phyloP scores from a whole-genome alignment of 2,113 vertebrate genomes.

The Condylura cristata region DNA sequence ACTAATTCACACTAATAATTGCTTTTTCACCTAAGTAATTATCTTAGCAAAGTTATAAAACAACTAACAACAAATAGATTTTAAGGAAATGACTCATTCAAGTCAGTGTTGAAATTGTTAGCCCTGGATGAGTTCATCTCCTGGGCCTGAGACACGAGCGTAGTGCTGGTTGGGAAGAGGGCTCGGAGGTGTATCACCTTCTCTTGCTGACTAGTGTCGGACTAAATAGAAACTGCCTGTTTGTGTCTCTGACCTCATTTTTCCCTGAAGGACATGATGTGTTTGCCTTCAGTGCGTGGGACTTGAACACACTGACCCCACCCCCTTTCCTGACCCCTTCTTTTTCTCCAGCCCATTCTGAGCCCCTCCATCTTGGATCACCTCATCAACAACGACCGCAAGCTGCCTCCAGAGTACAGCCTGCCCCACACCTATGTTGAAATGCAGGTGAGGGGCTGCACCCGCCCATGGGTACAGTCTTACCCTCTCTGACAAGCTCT shows the following conservation, averaged over 20 bases:
- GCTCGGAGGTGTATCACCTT: not conserved
- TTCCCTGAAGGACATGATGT: not conserved
- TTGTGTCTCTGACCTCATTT: not conserved
- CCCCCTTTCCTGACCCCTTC: not conserved
- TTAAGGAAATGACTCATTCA: not conserved
- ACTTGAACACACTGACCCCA: not conserved
- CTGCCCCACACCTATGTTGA: conserved; percentile 95
- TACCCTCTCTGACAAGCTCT: not conserved
- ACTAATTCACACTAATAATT: not conserved
- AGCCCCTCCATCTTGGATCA: conserved; percentile 95
- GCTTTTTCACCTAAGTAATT: conserved; percentile 46
- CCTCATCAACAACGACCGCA: conserved; percentile 95
- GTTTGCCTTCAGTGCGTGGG: not conserved
- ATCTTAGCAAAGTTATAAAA: conserved; percentile 33
- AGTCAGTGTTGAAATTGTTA: not conserved
- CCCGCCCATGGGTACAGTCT: rapidly evolving
- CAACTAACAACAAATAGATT: not conserved
- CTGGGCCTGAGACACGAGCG: not conserved
- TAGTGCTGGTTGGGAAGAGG: not conserved
- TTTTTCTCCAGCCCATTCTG: conserved; percentile 89
- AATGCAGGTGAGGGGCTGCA: conserved; percentile 90
- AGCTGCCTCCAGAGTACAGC: conserved; percentile 94
- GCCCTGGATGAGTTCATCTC: not conserved
- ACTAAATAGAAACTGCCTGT: not conserved
- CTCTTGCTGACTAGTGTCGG: not conserved